These are phyloP conservation scores for Arenaria interpres DNA, from an alignment of 2,113 vertebrate species.

Conservation along the genomic window DNA sequence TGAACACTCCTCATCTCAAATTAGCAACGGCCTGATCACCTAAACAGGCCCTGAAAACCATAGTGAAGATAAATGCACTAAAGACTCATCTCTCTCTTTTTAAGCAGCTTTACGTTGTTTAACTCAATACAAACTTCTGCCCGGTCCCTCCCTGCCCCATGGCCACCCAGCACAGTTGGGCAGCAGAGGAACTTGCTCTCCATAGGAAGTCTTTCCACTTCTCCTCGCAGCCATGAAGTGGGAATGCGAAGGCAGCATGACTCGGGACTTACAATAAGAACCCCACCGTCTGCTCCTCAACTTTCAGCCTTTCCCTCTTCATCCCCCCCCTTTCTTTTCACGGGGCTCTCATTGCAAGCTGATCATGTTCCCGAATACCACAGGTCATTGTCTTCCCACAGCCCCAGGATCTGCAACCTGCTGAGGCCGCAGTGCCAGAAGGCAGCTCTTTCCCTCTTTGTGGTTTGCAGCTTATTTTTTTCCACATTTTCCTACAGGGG, in stretches of 20 bases:
- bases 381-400: slow-evolving; percentile 60
- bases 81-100: not conserved
- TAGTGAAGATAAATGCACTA: not conserved
- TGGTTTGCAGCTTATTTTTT: not conserved
- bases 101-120: not conserved
- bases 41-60: not conserved
- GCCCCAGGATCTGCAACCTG: slow-evolving; percentile 60
- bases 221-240: not conserved
- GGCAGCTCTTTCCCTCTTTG: not conserved
- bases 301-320: not conserved
- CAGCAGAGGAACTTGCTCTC: not conserved
- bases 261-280: not conserved
- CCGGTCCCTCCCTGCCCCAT: fast-evolving
- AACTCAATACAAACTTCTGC: not conserved
- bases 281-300: not conserved
- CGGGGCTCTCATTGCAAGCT: not conserved
- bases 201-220: not conserved
- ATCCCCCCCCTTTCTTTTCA: not conserved
- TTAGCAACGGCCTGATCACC: not conserved
- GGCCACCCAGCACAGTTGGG: not conserved
- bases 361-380: slow-evolving; percentile 7
- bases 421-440: slow-evolving; percentile 13
- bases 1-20: not conserved
- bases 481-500: not conserved
- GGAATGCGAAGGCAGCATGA: not conserved